These are phyloP conservation scores for Dolomedes plantarius DNA, from an alignment of 2,888 invertebrate species.

Conservation along the genomic window DNA sequence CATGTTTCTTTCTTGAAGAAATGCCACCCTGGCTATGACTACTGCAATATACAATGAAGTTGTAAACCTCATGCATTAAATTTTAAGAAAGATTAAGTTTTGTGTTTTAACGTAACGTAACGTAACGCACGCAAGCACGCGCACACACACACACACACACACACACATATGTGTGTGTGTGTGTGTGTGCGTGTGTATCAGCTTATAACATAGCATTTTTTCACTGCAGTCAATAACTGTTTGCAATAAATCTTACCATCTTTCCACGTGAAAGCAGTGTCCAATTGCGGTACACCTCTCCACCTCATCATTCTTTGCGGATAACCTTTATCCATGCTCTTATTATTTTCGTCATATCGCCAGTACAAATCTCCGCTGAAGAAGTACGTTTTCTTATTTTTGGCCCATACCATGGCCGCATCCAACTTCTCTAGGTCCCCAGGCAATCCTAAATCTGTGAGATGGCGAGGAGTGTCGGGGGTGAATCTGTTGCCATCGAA, in stretches of 20 bases:
- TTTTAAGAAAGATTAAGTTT: too few species aligned
- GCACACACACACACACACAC: too few species aligned
- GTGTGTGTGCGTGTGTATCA: too few species aligned
- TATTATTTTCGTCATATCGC: conserved; percentile 81
- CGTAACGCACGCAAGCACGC: too few species aligned
- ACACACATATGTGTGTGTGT: too few species aligned
- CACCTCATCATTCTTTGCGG: conserved; percentile 96
- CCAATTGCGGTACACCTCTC: conserved; percentile 91
- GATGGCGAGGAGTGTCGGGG: conserved; percentile 83
- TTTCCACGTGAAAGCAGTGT: conserved; percentile 91
- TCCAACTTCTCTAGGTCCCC: conserved; percentile 81
- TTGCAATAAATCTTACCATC: conserved; percentile 81
- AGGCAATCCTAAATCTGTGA: conserved; percentile 83
- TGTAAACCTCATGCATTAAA: too few species aligned
- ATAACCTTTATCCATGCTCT: conserved; percentile 87
- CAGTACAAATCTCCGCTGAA: conserved; percentile 83
- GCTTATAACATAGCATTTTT: too few species aligned
- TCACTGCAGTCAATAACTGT: too few species aligned
- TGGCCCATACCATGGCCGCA: conserved; percentile 84
- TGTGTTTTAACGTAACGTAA: too few species aligned
- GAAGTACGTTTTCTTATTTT: conserved; percentile 79
- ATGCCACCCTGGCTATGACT: too few species aligned
- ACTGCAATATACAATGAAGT: too few species aligned
- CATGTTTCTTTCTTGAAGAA: too few species aligned
- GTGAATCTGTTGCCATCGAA: conserved; percentile 85